Conservation (phyloP, 2,113 vertebrate species). For the Cavia aperea region DNA sequence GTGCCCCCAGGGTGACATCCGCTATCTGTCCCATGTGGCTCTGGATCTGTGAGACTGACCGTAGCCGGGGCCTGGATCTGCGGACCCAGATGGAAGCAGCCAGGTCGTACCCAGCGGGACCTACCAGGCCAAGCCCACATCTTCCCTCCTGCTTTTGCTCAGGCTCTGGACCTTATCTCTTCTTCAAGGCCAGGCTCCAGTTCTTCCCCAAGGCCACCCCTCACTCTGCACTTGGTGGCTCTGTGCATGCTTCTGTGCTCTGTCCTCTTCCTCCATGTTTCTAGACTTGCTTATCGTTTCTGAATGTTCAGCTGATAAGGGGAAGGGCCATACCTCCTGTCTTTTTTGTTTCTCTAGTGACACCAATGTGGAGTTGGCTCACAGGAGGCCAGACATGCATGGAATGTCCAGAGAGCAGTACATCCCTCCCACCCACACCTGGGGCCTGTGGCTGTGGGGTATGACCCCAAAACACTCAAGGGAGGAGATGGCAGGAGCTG, state of each 20-base stretch:
- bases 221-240: rapidly evolving
- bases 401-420: not conserved
- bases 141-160: not conserved
- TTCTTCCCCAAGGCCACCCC: not conserved
- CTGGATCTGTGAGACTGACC: not conserved
- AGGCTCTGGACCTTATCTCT: rapidly evolving
- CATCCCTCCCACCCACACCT: not conserved
- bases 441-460: not conserved
- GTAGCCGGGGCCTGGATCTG: not conserved
- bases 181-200: not conserved
- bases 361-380: not conserved
- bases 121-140: not conserved
- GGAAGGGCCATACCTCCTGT: not conserved
- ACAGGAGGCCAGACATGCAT: not conserved
- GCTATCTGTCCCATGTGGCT: not conserved
- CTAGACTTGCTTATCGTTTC: not conserved
- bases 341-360: not conserved
- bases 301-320: not conserved
- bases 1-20: not conserved
- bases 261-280: not conserved
- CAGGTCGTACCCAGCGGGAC: too few relatives aligned
- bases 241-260: rapidly evolving
- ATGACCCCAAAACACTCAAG: not conserved
- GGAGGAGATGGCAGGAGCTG: not conserved
- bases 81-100: not conserved